These are phyloP conservation scores for Cheracebus regulus DNA, from an alignment of 2,797 vertebrate genomes.

Conservation along the genomic window DNA sequence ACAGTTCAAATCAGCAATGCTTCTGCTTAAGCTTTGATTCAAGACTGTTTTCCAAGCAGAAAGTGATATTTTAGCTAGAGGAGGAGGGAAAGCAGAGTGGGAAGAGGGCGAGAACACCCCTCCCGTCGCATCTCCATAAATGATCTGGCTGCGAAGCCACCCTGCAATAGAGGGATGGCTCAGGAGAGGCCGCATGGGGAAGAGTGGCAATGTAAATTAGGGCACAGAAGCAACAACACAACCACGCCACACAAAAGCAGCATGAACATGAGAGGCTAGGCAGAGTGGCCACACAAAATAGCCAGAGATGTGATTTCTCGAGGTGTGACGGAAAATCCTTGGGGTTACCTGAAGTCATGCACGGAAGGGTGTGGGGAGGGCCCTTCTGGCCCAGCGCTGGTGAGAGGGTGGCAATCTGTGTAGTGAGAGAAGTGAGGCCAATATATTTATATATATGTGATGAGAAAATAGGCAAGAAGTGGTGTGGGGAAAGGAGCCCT, in stretches of 20 bases:
- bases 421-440: neutral
- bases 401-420: neutral
- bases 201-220: neutral
- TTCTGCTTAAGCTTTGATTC: neutral
- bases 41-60: neutral
- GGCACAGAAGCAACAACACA: neutral
- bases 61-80: neutral
- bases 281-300: accelerated
- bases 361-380: too few species aligned
- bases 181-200: neutral
- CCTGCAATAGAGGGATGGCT: neutral
- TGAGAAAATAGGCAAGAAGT: neutral
- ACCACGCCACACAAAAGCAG: neutral
- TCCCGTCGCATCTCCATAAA: neutral
- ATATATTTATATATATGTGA: neutral
- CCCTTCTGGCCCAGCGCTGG: neutral
- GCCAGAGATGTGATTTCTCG: too few species aligned
- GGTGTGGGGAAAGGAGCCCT: neutral
- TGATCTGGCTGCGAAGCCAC: neutral
- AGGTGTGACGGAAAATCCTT: neutral
- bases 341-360: neutral
- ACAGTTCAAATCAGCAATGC: too few species aligned
- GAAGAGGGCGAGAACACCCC: neutral
- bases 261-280: accelerated
- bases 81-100: neutral